A percentile compares a stretch with the other conserved stretches of the same genome.
phyloP scores from a whole-genome alignment of 2,888 invertebrate genomes.

The Unio pictorum region DNA sequence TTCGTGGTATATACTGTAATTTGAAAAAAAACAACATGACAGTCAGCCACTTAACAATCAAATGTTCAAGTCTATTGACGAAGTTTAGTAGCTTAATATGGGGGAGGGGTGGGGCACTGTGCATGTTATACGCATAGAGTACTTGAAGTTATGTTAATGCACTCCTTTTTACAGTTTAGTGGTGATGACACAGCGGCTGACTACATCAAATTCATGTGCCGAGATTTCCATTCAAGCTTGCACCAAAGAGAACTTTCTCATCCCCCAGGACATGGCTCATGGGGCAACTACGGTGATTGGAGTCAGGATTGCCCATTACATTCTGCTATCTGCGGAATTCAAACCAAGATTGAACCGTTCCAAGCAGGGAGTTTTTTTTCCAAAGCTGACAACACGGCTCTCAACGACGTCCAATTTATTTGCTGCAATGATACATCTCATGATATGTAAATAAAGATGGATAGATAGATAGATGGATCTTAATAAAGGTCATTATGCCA shows the following conservation, averaged over 20 bases:
- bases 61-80: no score
- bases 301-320: slow-evolving; percentile 10
- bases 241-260: slow-evolving; percentile 5
- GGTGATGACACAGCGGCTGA: slow-evolving; percentile 15
- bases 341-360: slow-evolving; percentile 10
- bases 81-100: no score
- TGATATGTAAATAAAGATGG: no score
- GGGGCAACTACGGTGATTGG: slow-evolving; percentile 17
- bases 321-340: slow-evolving; percentile 19
- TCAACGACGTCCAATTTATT: slow-evolving; percentile 18
- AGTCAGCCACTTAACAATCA: no score
- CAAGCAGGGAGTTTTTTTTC: not conserved
- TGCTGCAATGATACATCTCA: slow-evolving; percentile 6
- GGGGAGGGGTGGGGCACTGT: no score
- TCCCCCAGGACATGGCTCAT: slow-evolving; percentile 9
- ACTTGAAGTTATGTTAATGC: no score
- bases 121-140: no score
- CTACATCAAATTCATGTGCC: slow-evolving; percentile 18
- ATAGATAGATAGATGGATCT: no score
- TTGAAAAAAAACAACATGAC: no score
- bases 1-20: no score
- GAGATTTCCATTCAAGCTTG: slow-evolving; percentile 7
- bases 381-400: slow-evolving; percentile 9
- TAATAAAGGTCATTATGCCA: no score
- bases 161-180: no score